Base-by-base conservation (phyloP, 2,113 vertebrate species). In the Gobiocypris rarus region DNA sequence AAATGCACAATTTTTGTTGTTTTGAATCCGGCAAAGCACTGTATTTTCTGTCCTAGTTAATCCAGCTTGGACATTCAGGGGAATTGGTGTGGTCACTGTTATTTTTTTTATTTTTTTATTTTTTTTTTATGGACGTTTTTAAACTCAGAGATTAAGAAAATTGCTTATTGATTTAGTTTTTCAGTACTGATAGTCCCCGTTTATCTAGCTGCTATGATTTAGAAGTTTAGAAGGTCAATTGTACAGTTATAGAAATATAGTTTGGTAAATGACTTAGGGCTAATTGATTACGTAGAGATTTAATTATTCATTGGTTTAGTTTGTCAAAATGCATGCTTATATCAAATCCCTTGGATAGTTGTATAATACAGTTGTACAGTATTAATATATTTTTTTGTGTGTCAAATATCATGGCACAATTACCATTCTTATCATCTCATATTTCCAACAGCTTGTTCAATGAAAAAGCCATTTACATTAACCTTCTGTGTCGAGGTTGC, bases 401-500 rank as follows among this genome's bases (percentile, higher is more conserved):
- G 28, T n/a, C 4, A n/a, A 76, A 76, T 76, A 56, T 58, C 9
- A 58, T 34, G 19, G 52, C 28, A 38, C 3, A 41, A 58, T 24
- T 9, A 13, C 10, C 2, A 38, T 58, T 34, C 38, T 76, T 38
- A 77, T 77, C 41, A 41, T 77, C 9, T 77, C 31, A 58, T 15
- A 24, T 7, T 77, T 24, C 22, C 54, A 76, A 38, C 19, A 59
- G 38, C 56, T 78, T 78, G 56, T 78, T 61, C 14, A 78, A 61
- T 78, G 17, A 59, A 61, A 41, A 43, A 31, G 5, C 15, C 9
- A 65, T 80, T 65, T 48, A 48, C 28, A 80, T 52, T 67, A 80
- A 80, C 61, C 41, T 31, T 80, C 38, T 11, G 43, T 28, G 8
- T 48, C 2, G 9, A 43, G 56, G 56, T 79, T 79, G 8, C 38